Base-by-base conservation (phyloP, 2,113 vertebrate species). In the sheep (Ovis aries) region DNA sequence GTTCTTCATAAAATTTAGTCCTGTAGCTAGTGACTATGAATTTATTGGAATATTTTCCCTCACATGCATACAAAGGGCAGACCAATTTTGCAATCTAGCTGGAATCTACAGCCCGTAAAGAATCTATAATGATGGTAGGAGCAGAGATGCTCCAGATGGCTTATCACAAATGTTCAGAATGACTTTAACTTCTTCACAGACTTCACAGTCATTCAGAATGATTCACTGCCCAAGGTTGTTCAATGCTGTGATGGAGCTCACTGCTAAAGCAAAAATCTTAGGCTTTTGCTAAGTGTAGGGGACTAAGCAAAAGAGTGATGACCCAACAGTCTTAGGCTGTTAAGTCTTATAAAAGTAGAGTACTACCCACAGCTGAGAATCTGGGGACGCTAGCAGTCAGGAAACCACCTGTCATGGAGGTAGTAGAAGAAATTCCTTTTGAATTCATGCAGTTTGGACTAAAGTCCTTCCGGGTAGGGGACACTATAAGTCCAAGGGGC, bases 121-220 rank as follows among this genome's bases (percentile, higher is more conserved):
- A 64, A 80, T 87, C 31, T 74, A 40, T 33, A 85, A 40, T 10
- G 29, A 53, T 15, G 16, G 45, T 12, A 85, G 77, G 40, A 89
- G 13, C 86, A 90, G 53, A 52, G 93, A 93, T 59, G 17, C 21
- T 90, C 48, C 88, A 93, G 80, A 40, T 62, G 14, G 82, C 62
- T 89, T 77, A 88, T 67, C 81, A 67, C 59, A 43, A 50, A 82
- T 40, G 62, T 59, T 95, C 90, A 90, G 31, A 95, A 92, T 59
- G 67, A 77, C 90, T 96, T 43, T 52, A 59, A 90, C 59, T 94
- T 95, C 57, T 78, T 94, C 93, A 45, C 8, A 1, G 13, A 71
- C 43, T 96, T 80, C 48, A 53, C 29, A 90, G 62, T 62, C 83
- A 88, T 94, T 95, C 92, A 36, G 53, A 93, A 88, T 85, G 83